phyloP scores from a whole-genome alignment of 2,888 invertebrate genomes.

The Byasa hedistus region DNA sequence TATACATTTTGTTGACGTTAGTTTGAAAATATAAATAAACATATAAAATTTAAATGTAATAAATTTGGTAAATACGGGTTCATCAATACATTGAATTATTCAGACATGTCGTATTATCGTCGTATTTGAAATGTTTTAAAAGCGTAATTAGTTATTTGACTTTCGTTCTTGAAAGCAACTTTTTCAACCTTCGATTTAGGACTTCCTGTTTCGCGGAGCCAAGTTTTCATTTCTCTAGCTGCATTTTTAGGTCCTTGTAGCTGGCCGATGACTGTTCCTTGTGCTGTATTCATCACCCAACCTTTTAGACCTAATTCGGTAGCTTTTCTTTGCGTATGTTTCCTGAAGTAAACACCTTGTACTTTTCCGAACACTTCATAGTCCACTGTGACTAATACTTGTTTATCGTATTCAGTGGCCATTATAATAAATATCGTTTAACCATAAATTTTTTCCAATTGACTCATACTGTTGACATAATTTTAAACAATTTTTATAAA shows the following conservation, averaged over 20 bases:
- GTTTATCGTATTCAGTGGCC: slow-evolving; percentile 46
- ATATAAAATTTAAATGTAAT: background rate
- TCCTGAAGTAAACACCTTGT: slow-evolving; percentile 78
- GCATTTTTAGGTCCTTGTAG: slow-evolving; percentile 81
- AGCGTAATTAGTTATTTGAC: slow-evolving; percentile 67
- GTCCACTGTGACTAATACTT: slow-evolving; percentile 56
- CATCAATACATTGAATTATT: background rate
- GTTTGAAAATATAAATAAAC: background rate
- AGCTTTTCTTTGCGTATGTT: slow-evolving; percentile 84
- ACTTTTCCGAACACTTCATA: slow-evolving; percentile 82
- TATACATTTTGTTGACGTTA: background rate
- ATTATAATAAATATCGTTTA: slow-evolving; percentile 34
- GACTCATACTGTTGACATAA: slow-evolving; percentile 15
- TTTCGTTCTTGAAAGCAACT: slow-evolving; percentile 82
- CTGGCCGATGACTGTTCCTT: slow-evolving; percentile 84
- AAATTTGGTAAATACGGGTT: background rate
- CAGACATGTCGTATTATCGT: slow-evolving; percentile 44
- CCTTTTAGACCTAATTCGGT: slow-evolving; percentile 82
- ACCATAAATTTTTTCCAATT: slow-evolving; percentile 17
- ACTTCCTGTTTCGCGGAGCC: slow-evolving; percentile 82
- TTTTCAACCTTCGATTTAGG: slow-evolving; percentile 84
- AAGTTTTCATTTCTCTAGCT: slow-evolving; percentile 81
- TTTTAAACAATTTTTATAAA: slow-evolving; percentile 1
- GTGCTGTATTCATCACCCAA: slow-evolving; percentile 87
- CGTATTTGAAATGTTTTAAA: slow-evolving; percentile 74